A percentile compares a stretch with the other conserved stretches of the same genome.
Evolutionary conservation across 2,113 vertebrate species (phyloP).

Genomic region (Zeus faber): DNA sequence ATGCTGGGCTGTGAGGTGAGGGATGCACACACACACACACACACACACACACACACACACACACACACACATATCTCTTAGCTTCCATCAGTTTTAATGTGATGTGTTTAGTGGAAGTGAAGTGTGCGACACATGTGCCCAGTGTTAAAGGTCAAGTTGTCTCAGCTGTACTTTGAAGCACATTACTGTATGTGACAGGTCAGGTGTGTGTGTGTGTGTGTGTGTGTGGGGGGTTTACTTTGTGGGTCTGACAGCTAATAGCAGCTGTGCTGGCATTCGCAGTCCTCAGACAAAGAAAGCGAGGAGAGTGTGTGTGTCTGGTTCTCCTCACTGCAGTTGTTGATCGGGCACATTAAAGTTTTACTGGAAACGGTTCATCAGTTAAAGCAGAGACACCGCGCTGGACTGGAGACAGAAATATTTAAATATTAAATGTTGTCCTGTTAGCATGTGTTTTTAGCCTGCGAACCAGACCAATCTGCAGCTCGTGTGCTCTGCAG

Average conservation of each 20-base stretch:
- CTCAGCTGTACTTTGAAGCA: slow-evolving; percentile 33
- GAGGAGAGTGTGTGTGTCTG: not conserved
- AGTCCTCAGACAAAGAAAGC: slow-evolving; percentile 11
- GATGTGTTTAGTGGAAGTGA: slow-evolving; percentile 52
- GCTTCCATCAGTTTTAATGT: slow-evolving; percentile 37
- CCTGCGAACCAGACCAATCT: no score
- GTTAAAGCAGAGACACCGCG: not conserved
- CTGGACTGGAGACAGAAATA: not conserved
- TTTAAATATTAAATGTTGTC: not conserved
- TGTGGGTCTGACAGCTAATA: slow-evolving; percentile 8
- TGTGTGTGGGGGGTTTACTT: slow-evolving; percentile 23
- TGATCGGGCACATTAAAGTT: not conserved
- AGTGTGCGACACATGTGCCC: slow-evolving; percentile 40
- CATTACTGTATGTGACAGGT: slow-evolving; percentile 27
- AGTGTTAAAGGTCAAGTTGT: slow-evolving; percentile 45
- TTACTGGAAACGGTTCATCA: slow-evolving; percentile 4
- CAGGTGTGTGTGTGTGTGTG: slow-evolving; percentile 3
- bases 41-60: slow-evolving; percentile 18
- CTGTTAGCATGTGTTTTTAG: not conserved
- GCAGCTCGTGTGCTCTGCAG: no score
- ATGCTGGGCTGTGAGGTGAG: no score
- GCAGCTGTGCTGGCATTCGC: slow-evolving; percentile 30
- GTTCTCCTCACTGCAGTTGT: slow-evolving; percentile 8
- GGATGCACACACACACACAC: no score
- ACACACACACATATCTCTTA: slow-evolving; percentile 10